These are phyloP conservation scores for Malacosoma neustria DNA, from an alignment of 2,888 invertebrate species.

Conservation along the genomic window DNA sequence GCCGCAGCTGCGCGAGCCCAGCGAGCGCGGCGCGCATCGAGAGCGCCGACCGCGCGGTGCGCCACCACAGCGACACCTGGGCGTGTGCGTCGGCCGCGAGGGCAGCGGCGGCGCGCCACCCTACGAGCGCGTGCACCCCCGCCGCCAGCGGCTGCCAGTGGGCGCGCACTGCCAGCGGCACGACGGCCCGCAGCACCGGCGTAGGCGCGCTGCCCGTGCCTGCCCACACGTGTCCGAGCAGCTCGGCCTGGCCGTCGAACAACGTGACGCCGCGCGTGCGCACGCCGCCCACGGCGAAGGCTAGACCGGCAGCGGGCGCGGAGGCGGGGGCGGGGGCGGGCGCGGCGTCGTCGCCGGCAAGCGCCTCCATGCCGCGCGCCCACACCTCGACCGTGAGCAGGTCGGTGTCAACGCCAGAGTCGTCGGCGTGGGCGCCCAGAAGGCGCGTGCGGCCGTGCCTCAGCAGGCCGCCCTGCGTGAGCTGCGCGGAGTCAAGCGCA, in stretches of 20 bases:
- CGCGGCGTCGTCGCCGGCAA: constrained; percentile 16
- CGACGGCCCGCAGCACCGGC: constrained; percentile 35
- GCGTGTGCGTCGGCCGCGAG: constrained; percentile 23
- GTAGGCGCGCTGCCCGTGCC: constrained; percentile 44
- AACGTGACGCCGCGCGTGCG: constrained; percentile 25
- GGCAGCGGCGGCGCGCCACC: constrained; percentile 11
- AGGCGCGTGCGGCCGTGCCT: constrained; percentile 37
- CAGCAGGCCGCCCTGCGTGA: constrained; percentile 39
- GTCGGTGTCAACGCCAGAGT: constrained; percentile 8
- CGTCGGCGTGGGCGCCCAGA: constrained; percentile 9
- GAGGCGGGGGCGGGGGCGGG: constrained; percentile 15
- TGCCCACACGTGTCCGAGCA: constrained; percentile 53
- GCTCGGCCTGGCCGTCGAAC: constrained; percentile 37
- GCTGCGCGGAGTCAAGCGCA: constrained; percentile 36
- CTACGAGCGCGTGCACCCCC: constrained; percentile 14
- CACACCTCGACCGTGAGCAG: constrained; percentile 29
- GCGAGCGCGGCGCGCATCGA: constrained; percentile 10
- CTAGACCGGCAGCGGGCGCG: constrained; percentile 29
- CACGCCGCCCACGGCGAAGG: constrained; percentile 32
- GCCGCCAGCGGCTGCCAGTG: constrained; percentile 14
- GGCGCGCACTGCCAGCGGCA: constrained; percentile 14
- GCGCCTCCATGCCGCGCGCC: constrained; percentile 35
- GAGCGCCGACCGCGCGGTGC: constrained; percentile 22
- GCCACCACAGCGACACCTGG: constrained; percentile 27
- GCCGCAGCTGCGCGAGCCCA: constrained; percentile 15